Base-by-base conservation (phyloP, 1,140 invertebrate species). In the Cepaea nemoralis region DNA sequence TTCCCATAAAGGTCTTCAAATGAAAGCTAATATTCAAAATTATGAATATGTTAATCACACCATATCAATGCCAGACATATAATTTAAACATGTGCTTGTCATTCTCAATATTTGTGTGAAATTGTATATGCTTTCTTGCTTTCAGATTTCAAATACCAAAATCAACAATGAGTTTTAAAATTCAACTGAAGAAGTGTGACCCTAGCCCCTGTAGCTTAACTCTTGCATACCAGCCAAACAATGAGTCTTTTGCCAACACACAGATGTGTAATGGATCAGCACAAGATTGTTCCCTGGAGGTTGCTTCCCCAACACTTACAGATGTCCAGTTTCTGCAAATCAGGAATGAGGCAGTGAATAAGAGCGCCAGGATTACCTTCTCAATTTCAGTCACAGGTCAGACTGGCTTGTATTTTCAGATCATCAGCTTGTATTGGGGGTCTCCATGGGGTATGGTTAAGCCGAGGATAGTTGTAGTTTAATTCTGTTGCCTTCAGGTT, bases 111-210 rank as follows among this genome's bases (percentile, higher is more conserved):
- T n/a, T n/a, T n/a, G n/a, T n/a, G n/a, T n/a, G n/a, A n/a, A n/a
- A n/a, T n/a, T n/a, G n/a, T n/a, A n/a, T n/a, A n/a, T n/a, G 33
- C 16, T 35, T 39, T 48, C 50, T 48, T 27, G 12, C 42, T 74
- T 16, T n/a, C 42, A 55, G 48, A 10, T 63, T 77, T 42, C 37
- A 77, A 24, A 16, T 77, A n/a, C 75, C 75, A 31, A n/a, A 22
- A 50, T 77, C 75, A 35, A 77, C 75, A 27, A 35, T 35, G n/a
- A 63, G 75, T 27, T 77, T 77, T 35, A 27, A 63, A 22, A 27
- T 77, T 14, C 14, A 55, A 6, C 2, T 77, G 6, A 66, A 2
- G 19, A 35, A 59, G 35, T 77, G 75, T 66, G 75, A 59, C 35
- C 75, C 75, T 12, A 33, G 50, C 27, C 31, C 48, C 0, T 77